These are phyloP conservation scores for Phocoena phocoena DNA, from an alignment of 2,113 vertebrate species.

Conservation along the genomic window DNA sequence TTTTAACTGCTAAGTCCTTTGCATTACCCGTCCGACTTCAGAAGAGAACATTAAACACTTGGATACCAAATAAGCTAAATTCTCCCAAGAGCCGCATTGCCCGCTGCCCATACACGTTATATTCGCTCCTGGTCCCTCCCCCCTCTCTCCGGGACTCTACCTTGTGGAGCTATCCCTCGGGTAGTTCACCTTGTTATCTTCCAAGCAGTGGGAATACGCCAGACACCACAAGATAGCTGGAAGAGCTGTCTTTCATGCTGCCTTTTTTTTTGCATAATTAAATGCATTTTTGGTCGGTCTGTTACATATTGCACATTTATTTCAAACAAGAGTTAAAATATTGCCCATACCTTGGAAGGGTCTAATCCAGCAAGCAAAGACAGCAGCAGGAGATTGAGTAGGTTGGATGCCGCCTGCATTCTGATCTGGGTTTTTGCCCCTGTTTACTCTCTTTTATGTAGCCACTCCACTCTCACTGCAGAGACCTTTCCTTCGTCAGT, in stretches of 20 bases:
- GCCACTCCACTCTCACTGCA: conserved; percentile 77
- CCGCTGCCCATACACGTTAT: background rate
- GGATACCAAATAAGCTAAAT: background rate
- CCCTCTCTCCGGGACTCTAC: conserved; percentile 28
- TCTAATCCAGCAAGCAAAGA: conserved; percentile 90
- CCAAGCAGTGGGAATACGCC: background rate
- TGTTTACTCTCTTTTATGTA: conserved; percentile 69
- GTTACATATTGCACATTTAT: conserved; percentile 28
- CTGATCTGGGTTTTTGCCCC: conserved; percentile 80
- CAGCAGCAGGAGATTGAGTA: conserved; percentile 89
- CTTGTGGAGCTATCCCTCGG: background rate
- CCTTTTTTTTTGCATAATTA: background rate
- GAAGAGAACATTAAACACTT: conserved; percentile 35
- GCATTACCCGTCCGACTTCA: background rate
- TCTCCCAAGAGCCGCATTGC: conserved; percentile 69
- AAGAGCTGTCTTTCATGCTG: background rate
- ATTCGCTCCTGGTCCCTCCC: conserved; percentile 13
- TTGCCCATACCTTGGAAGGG: conserved; percentile 91
- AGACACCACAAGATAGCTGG: background rate
- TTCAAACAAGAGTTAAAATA: conserved; percentile 57
- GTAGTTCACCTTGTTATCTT: conserved; percentile 53
- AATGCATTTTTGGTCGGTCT: background rate
- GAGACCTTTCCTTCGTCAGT: conserved; percentile 75
- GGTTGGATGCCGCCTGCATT: conserved; percentile 90
- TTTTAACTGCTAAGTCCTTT: conserved; percentile 38